These are phyloP conservation scores for Macaria notata DNA, from an alignment of 2,888 invertebrate species.

Conservation along the genomic window DNA sequence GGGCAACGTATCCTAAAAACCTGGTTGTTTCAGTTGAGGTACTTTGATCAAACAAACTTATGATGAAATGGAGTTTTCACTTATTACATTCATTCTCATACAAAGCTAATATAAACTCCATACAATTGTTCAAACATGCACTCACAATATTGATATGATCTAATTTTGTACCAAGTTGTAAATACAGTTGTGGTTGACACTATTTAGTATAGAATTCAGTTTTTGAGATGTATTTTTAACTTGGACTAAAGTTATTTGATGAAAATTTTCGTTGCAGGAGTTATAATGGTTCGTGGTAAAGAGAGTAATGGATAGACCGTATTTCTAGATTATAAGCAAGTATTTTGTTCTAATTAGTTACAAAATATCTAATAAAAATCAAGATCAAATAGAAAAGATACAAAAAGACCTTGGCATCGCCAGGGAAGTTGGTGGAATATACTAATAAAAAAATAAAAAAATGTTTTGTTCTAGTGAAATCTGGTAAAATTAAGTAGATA, in stretches of 20 bases:
- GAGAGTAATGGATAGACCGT: too few relatives aligned
- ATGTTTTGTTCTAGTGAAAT: too few relatives aligned
- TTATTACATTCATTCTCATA: conserved; percentile 32
- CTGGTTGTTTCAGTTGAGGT: conserved; percentile 35
- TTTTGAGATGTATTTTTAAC: conserved; percentile 1
- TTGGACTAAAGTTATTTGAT: conserved; percentile 1
- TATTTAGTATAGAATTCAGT: background rate
- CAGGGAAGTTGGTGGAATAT: too few relatives aligned
- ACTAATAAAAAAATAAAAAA: too few relatives aligned
- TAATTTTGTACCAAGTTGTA: conserved; percentile 38
- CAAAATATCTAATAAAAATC: too few relatives aligned
- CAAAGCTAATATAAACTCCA: conserved; percentile 31
- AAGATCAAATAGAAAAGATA: too few relatives aligned
- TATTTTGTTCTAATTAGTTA: too few relatives aligned
- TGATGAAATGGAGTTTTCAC: conserved; percentile 47
- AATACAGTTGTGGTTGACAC: conserved; percentile 13
- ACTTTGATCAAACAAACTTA: conserved; percentile 25
- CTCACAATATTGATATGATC: conserved; percentile 41
- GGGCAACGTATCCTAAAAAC: conserved; percentile 33
- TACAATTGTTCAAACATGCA: conserved; percentile 42
- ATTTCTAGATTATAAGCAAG: too few relatives aligned
- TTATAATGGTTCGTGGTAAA: too few relatives aligned
- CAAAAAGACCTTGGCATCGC: too few relatives aligned
- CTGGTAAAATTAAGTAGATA: too few relatives aligned
- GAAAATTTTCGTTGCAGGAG: too few relatives aligned